phyloP scores from a whole-genome alignment of 2,797 vertebrate genomes.

The Pipistrellus pygmaeus region DNA sequence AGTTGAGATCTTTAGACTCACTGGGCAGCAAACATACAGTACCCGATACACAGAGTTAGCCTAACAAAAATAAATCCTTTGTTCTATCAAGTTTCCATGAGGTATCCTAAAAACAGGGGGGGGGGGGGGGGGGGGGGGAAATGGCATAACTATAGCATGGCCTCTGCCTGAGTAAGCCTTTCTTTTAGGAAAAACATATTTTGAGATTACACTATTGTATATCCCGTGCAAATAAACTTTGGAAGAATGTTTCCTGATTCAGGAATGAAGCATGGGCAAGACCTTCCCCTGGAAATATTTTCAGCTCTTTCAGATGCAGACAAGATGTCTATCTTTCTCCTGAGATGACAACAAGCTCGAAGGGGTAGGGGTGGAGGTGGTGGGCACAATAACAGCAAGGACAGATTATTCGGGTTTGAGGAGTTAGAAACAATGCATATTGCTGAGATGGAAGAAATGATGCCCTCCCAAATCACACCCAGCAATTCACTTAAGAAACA shows the following conservation, averaged over 20 bases:
- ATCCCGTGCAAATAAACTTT: slow-evolving; percentile 53
- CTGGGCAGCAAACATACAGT: slow-evolving; percentile 39
- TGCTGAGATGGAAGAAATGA: not conserved
- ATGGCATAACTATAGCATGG: slow-evolving; percentile 52
- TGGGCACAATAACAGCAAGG: not conserved
- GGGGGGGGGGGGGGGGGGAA: slow-evolving; percentile 50
- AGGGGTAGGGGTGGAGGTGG: not conserved
- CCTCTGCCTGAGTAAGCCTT: not conserved
- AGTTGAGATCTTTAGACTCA: slow-evolving; percentile 60
- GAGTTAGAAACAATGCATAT: not conserved
- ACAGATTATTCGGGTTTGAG: not conserved
- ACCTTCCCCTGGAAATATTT: not conserved
- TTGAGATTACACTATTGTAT: slow-evolving; percentile 39
- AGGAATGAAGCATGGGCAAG: not conserved
- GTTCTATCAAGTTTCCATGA: slow-evolving; percentile 34
- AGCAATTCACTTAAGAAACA: not conserved
- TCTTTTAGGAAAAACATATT: slow-evolving; percentile 61
- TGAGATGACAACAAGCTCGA: not conserved
- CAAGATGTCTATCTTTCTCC: not conserved
- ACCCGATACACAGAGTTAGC: slow-evolving; percentile 14
- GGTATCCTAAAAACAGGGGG: slow-evolving; percentile 63
- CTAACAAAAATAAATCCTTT: slow-evolving; percentile 73
- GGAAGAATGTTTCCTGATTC: not conserved
- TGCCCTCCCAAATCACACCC: not conserved
- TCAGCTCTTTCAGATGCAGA: slow-evolving; percentile 16